These are phyloP conservation scores for Myathropa florea DNA, from an alignment of 2,888 invertebrate species.

Conservation along the genomic window DNA sequence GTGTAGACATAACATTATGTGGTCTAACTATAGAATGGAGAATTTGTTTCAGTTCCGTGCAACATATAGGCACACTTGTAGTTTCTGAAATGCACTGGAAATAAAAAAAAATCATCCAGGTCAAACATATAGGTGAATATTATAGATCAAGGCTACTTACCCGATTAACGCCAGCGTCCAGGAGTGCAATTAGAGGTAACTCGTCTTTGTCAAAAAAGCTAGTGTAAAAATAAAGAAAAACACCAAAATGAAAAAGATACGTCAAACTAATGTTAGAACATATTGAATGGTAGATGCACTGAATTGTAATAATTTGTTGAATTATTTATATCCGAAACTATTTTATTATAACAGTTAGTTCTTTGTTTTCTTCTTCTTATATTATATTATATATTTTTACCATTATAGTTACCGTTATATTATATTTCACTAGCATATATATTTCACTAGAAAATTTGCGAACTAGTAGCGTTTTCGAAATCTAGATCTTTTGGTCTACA, in stretches of 20 bases:
- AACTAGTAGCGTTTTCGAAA: too few relatives aligned
- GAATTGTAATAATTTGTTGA: background rate
- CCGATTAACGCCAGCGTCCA: constrained; percentile 93
- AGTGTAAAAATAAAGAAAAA: constrained; percentile 81
- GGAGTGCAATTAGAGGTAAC: constrained; percentile 87
- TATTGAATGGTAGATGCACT: background rate
- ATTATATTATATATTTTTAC: too few relatives aligned
- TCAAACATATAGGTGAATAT: too few relatives aligned
- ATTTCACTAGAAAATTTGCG: too few relatives aligned
- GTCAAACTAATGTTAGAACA: background rate
- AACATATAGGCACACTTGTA: constrained; percentile 83
- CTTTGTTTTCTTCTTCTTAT: too few relatives aligned
- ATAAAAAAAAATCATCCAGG: constrained; percentile 25
- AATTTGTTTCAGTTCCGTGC: constrained; percentile 88
- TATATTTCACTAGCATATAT: too few relatives aligned
- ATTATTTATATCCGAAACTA: too few relatives aligned
- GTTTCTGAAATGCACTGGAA: constrained; percentile 86
- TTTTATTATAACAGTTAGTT: too few relatives aligned
- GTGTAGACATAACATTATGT: constrained; percentile 88
- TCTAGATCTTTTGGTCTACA: too few relatives aligned
- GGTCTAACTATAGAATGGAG: constrained; percentile 89
- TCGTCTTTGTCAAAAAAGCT: constrained; percentile 93
- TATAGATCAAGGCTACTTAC: constrained; percentile 83
- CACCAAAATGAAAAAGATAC: background rate
- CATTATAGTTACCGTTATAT: too few relatives aligned